These are phyloP conservation scores for Neoitamus cyanurus DNA, from an alignment of 2,888 invertebrate genomes.

Conservation along the genomic window DNA sequence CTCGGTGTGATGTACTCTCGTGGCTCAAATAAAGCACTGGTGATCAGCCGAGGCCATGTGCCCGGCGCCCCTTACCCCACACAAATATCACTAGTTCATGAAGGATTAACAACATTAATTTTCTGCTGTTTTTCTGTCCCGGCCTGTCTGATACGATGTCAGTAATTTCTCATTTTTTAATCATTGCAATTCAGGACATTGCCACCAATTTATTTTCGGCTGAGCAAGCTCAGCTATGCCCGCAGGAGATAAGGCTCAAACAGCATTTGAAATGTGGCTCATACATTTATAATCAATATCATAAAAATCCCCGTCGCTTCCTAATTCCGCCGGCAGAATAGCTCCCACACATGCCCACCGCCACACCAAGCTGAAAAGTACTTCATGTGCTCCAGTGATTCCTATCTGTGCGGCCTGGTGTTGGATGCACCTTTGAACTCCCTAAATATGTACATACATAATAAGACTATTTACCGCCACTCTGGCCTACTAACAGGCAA, in stretches of 20 bases:
- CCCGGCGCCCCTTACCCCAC: not conserved
- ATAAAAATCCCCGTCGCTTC: not conserved
- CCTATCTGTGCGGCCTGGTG: not conserved
- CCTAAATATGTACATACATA: not conserved
- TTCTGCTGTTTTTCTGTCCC: not conserved
- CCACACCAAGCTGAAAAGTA: not conserved
- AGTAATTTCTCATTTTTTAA: conserved; percentile 18
- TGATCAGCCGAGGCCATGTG: not conserved
- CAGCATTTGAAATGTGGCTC: not conserved
- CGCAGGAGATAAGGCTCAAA: not conserved
- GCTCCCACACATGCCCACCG: not conserved
- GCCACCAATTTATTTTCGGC: conserved; percentile 4
- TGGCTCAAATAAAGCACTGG: not conserved
- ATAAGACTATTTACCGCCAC: not conserved
- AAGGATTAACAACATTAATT: conserved; percentile 20
- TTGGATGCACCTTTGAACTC: not conserved
- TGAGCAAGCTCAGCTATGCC: not conserved
- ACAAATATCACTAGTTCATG: conserved; percentile 6
- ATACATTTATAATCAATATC: conserved; percentile 8
- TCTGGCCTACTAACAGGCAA: not conserved
- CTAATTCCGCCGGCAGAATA: not conserved
- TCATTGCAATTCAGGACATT: conserved; percentile 16
- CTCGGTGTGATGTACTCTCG: not conserved
- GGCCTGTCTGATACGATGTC: conserved; percentile 5
- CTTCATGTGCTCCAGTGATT: not conserved